Conservation (phyloP, 2,888 invertebrate genomes). For the Limnephilus lunatus region DNA sequence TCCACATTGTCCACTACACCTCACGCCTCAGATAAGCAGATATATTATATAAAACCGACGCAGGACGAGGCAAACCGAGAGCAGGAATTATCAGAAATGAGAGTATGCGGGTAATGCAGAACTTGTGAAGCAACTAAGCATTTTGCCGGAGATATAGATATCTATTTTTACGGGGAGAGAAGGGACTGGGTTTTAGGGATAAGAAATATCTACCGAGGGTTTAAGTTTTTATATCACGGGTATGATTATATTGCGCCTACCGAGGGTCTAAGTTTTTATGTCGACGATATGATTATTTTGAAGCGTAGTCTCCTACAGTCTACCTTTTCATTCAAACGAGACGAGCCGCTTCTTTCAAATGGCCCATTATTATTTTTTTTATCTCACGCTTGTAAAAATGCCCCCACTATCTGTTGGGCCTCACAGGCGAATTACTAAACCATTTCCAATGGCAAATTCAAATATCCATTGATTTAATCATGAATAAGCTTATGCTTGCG, state of each 20-base stretch:
- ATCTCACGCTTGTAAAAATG: slow-evolving; percentile 31
- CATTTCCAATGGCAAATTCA: background rate
- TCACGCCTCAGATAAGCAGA: background rate
- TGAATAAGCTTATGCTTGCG: background rate
- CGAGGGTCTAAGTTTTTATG: background rate
- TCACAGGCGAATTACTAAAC: slow-evolving; percentile 2
- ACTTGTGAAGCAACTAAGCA: no score
- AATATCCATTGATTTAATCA: background rate
- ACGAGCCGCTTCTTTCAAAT: slow-evolving; percentile 4
- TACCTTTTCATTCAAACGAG: slow-evolving; percentile 1
- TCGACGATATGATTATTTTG: background rate
- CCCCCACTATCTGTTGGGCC: background rate
- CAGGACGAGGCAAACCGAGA: background rate
- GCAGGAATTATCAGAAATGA: background rate
- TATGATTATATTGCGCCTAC: background rate
- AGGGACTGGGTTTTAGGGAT: background rate
- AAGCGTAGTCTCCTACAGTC: background rate
- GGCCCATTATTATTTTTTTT: slow-evolving; percentile 14
- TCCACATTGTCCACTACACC: background rate
- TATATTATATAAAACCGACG: background rate
- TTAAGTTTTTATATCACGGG: background rate
- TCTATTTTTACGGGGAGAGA: background rate
- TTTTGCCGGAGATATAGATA: background rate
- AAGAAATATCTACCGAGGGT: background rate
- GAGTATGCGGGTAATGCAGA: background rate